Evolutionary conservation across 2,113 vertebrate genomes (phyloP).

Genomic region (Benthochromis sp.): DNA sequence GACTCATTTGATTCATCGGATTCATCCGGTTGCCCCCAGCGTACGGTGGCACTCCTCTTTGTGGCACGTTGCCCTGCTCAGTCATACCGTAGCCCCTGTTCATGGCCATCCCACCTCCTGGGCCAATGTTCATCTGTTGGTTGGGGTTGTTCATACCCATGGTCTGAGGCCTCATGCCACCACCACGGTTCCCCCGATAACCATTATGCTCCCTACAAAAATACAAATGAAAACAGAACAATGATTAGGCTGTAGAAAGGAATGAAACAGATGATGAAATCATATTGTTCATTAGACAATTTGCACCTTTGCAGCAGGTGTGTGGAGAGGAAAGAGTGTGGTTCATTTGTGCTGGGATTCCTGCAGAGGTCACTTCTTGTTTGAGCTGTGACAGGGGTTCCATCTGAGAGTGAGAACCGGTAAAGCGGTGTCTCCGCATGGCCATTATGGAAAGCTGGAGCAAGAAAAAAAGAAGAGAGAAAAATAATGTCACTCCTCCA

Average conservation of each 20-base stretch:
- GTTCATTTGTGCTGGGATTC: constrained; percentile 84
- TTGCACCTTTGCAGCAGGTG: constrained; percentile 91
- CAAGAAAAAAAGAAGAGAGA: background rate
- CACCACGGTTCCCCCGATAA: constrained; percentile 79
- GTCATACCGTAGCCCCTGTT: constrained; percentile 65
- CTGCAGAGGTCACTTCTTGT: constrained; percentile 90
- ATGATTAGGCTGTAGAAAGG: background rate
- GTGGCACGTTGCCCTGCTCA: constrained; percentile 66
- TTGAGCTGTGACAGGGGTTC: constrained; percentile 90
- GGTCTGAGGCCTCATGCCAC: constrained; percentile 75
- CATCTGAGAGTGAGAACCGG: constrained; percentile 91
- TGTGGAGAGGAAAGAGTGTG: constrained; percentile 86
- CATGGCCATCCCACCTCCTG: constrained; percentile 73
- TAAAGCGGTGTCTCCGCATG: constrained; percentile 91
- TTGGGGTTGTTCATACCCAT: constrained; percentile 72
- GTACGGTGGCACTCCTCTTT: constrained; percentile 61
- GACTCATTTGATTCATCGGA: constrained; percentile 33
- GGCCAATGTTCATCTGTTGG: constrained; percentile 76
- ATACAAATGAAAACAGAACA: background rate
- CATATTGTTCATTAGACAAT: background rate
- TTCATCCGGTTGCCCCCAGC: constrained; percentile 55
- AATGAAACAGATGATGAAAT: background rate
- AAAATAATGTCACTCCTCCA: background rate
- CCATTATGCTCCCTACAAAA: constrained; percentile 83
- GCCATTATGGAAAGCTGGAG: constrained; percentile 83